Evolutionary conservation across 2,797 vertebrate species (phyloP).

Genomic region (Calcarius lapponicus): DNA sequence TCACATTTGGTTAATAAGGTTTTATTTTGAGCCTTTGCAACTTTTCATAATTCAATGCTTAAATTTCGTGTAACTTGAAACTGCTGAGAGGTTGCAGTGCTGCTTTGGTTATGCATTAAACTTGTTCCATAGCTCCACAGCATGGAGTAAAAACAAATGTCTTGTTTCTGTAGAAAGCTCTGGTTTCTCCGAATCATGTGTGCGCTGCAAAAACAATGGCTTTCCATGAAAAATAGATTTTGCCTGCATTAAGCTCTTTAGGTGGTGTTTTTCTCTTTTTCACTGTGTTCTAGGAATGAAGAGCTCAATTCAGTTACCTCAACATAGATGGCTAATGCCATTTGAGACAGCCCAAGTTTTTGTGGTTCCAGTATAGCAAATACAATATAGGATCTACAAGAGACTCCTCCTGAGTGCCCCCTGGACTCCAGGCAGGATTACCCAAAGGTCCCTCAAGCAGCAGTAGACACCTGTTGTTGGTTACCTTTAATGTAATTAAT

Average conservation of each 20-base stretch:
- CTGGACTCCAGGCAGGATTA: not conserved
- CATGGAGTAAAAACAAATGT: not conserved
- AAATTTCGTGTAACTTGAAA: not conserved
- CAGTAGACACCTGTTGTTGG: not conserved
- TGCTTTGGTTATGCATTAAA: not conserved
- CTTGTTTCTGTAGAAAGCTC: not conserved
- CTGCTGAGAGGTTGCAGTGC: not conserved
- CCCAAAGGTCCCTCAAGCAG: not conserved
- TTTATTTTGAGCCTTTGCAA: not conserved
- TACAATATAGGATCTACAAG: not conserved
- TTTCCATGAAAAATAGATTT: not conserved
- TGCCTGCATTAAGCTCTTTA: not conserved
- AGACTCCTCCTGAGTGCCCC: not conserved
- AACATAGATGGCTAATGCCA: not conserved
- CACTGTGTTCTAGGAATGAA: not conserved
- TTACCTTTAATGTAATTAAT: not conserved
- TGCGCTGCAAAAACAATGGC: not conserved
- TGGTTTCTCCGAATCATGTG: not conserved
- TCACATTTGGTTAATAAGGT: not conserved
- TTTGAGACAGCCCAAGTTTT: not conserved
- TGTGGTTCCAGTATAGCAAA: accelerated
- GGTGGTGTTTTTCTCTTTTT: not conserved
- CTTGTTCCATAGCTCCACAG: not conserved
- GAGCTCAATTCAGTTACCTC: not conserved
- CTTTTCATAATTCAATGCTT: not conserved